Evolutionary conservation across 2,888 invertebrate species (phyloP).

Genomic region (Dryobotodes eremita): DNA sequence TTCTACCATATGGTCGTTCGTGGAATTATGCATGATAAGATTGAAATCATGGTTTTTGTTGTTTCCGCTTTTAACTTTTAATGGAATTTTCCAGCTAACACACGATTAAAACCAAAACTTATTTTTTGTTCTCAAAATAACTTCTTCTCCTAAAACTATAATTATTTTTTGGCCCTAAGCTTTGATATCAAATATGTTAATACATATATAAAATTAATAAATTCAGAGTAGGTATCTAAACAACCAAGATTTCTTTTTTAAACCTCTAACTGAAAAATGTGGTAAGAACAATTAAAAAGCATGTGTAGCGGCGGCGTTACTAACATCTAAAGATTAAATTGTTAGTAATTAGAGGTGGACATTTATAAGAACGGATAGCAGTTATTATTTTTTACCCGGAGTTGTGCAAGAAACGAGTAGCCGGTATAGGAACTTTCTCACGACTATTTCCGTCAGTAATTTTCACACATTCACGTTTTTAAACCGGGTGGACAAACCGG

Average conservation of each 20-base stretch:
- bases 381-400: conserved; percentile 68
- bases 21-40: conserved; percentile 50
- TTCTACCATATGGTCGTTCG: conserved; percentile 47
- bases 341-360: conserved; percentile 67
- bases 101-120: neutral
- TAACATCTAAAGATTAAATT: conserved; percentile 58
- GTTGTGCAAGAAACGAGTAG: conserved; percentile 49
- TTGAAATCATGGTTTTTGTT: conserved; percentile 50
- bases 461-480: conserved; percentile 32
- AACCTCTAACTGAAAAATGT: conserved; percentile 2
- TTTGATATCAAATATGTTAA: no score
- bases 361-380: conserved; percentile 67
- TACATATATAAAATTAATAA: no score
- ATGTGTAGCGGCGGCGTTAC: conserved; percentile 39
- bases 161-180: no score
- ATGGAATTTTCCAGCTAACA: conserved; percentile 27
- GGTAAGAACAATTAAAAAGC: conserved; percentile 46
- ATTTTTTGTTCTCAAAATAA: neutral
- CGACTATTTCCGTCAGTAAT: conserved; percentile 52
- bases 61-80: conserved; percentile 33
- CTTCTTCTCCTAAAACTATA: no score
- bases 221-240: no score
- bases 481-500: conserved; percentile 26
- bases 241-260: no score
- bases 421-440: conserved; percentile 54